These are phyloP conservation scores for Coleophora deauratella DNA, from an alignment of 2,888 invertebrate species.

Conservation along the genomic window DNA sequence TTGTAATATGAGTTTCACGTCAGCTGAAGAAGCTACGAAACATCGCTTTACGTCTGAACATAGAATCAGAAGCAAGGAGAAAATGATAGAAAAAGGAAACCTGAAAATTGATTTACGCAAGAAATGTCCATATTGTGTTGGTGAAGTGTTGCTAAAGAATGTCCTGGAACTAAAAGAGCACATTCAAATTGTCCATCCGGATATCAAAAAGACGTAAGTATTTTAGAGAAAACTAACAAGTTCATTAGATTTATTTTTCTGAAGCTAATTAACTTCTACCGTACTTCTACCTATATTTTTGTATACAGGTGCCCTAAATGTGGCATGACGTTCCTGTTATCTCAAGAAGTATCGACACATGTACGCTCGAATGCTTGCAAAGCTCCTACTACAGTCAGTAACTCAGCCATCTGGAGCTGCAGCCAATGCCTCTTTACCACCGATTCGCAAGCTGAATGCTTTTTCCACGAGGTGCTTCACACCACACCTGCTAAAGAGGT, in stretches of 20 bases:
- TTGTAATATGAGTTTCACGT: conserved; percentile 77
- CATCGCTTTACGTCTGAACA: conserved; percentile 80
- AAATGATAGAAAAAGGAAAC: conserved; percentile 45
- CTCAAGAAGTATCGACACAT: conserved; percentile 84
- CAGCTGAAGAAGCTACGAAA: conserved; percentile 74
- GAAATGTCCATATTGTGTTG: conserved; percentile 76
- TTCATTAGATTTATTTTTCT: too few species aligned
- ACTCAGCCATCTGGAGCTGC: conserved; percentile 67
- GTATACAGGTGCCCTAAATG: conserved; percentile 80
- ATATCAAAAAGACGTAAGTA: conserved; percentile 76
- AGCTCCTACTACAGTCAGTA: conserved; percentile 28
- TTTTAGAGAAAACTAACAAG: too few species aligned
- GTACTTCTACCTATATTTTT: too few species aligned
- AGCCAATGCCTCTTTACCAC: conserved; percentile 76
- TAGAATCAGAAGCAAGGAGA: conserved; percentile 70
- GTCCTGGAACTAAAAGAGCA: conserved; percentile 77
- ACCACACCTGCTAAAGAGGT: conserved; percentile 48
- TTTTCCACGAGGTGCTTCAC: conserved; percentile 83
- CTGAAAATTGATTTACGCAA: conserved; percentile 52
- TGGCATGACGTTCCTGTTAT: conserved; percentile 78
- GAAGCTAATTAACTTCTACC: too few species aligned
- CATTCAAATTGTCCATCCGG: conserved; percentile 74
- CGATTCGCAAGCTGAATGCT: conserved; percentile 79
- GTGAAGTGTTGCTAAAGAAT: conserved; percentile 57
- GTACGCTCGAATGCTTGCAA: conserved; percentile 76